phyloP scores from a whole-genome alignment of 2,113 vertebrate genomes.

The Otus sunia region DNA sequence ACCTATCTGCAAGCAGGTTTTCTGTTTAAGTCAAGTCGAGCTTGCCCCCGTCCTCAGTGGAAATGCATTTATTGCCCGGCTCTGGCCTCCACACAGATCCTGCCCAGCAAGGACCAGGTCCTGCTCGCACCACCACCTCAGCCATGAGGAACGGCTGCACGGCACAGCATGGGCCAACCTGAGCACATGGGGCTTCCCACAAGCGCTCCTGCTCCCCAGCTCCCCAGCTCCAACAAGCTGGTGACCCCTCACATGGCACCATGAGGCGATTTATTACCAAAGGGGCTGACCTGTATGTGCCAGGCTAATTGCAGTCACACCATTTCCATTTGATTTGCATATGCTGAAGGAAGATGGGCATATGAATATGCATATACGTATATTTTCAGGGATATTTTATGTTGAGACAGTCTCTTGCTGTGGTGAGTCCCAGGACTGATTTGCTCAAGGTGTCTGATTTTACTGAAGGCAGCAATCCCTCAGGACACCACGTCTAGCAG shows the following conservation, averaged over 20 bases:
- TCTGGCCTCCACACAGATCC: background rate
- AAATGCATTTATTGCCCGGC: background rate
- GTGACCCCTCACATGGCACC: background rate
- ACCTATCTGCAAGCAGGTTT: background rate
- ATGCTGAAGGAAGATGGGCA: background rate
- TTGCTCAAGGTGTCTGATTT: background rate
- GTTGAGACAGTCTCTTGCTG: background rate
- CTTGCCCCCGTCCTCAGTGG: background rate
- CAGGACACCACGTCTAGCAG: fast-evolving
- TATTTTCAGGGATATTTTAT: background rate
- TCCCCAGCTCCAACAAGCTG: background rate
- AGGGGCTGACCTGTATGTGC: background rate
- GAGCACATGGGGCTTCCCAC: fast-evolving
- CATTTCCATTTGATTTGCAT: background rate
- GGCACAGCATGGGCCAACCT: fast-evolving
- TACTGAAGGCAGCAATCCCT: background rate
- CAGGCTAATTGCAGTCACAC: background rate
- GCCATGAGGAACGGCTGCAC: background rate
- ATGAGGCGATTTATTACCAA: background rate
- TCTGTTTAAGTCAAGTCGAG: background rate
- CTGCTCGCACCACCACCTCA: background rate
- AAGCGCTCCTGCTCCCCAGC: background rate
- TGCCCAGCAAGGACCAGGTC: background rate
- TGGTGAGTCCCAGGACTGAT: background rate
- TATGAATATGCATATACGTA: too few species aligned